Evolutionary conservation across 2,888 invertebrate genomes (phyloP).

Genomic region (Eupithecia exiguata): DNA sequence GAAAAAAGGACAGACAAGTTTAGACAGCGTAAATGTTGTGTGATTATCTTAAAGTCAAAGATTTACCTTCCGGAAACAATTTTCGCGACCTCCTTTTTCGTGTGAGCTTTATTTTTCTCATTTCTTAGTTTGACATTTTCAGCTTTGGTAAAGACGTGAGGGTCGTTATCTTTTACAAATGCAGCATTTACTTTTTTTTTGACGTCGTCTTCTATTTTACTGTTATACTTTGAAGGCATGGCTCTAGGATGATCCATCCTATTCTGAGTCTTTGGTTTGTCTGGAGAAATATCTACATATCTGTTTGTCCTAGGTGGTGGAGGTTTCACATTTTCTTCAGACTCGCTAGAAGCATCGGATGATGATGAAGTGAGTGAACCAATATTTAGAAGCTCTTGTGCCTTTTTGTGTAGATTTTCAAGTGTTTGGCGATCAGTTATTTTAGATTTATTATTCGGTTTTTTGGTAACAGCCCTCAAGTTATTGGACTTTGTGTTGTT

Average conservation of each 20-base stretch:
- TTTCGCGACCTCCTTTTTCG: conserved; percentile 29
- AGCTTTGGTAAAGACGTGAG: conserved; percentile 25
- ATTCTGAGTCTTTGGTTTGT: conserved; percentile 17
- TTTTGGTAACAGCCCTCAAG: conserved; percentile 36
- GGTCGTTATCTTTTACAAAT: conserved; percentile 17
- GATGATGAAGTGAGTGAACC: conserved; percentile 66
- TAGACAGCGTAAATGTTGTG: not conserved
- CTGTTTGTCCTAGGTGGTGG: conserved; percentile 37
- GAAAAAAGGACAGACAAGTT: not conserved
- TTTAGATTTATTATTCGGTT: conserved; percentile 46
- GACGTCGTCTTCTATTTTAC: conserved; percentile 28
- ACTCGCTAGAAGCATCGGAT: conserved; percentile 61
- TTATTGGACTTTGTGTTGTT: conserved; percentile 24
- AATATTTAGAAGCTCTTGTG: conserved; percentile 71
- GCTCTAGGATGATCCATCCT: conserved; percentile 18
- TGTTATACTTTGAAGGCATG: conserved; percentile 22
- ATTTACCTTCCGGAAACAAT: conserved; percentile 33
- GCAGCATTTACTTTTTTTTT: conserved; percentile 30
- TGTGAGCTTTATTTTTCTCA: conserved; percentile 28
- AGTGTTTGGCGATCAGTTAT: conserved; percentile 60
- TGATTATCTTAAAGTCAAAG: not conserved
- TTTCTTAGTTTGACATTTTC: conserved; percentile 32
- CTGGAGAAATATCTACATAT: conserved; percentile 20
- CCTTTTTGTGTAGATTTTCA: conserved; percentile 72
- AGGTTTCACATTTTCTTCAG: conserved; percentile 47